Percentiles rank a stretch among this genome's conserved stretches.
phyloP scores from a whole-genome alignment of 2,888 invertebrate genomes.

The Crioceris asparagi region DNA sequence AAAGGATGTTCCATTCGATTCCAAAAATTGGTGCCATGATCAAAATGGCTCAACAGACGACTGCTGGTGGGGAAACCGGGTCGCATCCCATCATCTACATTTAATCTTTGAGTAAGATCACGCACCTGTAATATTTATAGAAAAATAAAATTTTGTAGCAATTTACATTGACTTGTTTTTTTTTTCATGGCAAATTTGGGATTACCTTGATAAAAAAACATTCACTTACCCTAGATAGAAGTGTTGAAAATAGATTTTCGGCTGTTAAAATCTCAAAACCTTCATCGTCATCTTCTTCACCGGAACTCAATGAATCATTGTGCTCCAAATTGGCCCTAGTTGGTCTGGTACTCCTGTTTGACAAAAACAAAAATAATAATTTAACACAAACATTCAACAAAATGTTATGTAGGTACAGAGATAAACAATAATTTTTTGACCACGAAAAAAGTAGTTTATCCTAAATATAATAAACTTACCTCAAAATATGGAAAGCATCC shows the following conservation, averaged over 20 bases:
- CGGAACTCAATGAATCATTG: constrained; percentile 79
- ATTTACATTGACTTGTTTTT: background rate
- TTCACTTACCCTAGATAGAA: constrained; percentile 62
- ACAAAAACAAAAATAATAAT: background rate
- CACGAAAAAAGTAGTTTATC: no score
- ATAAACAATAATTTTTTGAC: no score
- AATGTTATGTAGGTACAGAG: no score
- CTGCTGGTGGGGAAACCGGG: constrained; percentile 54
- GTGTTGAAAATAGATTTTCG: constrained; percentile 80
- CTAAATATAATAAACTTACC: no score
- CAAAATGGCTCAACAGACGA: constrained; percentile 46
- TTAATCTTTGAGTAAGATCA: constrained; percentile 72
- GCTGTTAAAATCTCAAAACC: constrained; percentile 86
- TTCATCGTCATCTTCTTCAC: constrained; percentile 81
- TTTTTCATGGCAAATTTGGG: no score
- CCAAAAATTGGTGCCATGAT: constrained; percentile 39
- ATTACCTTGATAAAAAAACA: background rate
- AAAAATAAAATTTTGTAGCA: background rate
- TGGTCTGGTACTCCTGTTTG: constrained; percentile 53
- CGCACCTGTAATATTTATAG: constrained; percentile 48
- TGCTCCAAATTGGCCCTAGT: constrained; percentile 53
- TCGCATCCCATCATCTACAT: constrained; percentile 65
- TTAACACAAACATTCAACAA: background rate
- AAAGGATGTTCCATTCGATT: constrained; percentile 37
- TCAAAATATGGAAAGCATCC: constrained; percentile 48